Percentiles rank a stretch among this genome's conserved stretches.
phyloP scores from a whole-genome alignment of 2,113 vertebrate species.

The Rhinoptilus africanus region DNA sequence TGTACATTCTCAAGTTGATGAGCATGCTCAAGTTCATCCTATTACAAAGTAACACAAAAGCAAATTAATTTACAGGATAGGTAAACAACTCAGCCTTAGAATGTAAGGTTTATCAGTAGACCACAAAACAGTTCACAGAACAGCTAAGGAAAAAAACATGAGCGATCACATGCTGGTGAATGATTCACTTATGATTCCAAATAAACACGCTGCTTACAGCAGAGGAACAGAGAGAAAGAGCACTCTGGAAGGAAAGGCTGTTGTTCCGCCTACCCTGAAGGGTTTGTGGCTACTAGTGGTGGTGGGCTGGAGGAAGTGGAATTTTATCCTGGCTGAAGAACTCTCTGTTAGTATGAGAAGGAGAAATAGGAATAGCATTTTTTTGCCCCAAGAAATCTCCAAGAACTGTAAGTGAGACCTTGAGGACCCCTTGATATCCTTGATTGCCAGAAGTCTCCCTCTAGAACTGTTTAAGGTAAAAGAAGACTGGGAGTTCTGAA shows the following conservation, averaged over 20 bases:
- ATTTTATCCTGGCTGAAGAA: neutral
- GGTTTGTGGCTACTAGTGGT: neutral
- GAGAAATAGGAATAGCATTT: neutral
- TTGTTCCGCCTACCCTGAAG: neutral
- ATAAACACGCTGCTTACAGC: neutral
- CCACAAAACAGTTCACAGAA: neutral
- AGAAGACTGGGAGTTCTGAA: neutral
- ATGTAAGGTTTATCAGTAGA: neutral
- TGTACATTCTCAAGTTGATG: neutral
- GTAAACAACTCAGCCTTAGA: neutral
- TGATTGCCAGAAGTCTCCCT: neutral
- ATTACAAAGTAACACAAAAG: neutral
- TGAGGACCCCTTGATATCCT: neutral
- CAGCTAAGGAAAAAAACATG: neutral
- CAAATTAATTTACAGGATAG: neutral
- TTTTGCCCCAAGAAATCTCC: neutral
- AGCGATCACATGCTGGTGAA: neutral
- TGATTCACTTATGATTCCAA: neutral
- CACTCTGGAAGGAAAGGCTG: neutral
- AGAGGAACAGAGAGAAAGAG: neutral
- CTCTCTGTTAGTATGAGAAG: neutral
- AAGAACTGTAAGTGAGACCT: neutral
- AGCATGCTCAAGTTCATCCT: neutral
- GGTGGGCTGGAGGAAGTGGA: neutral
- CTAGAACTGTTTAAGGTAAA: neutral